phyloP scores from a whole-genome alignment of 1,140 invertebrate species.

The Carcinoscorpius rotundicauda region DNA sequence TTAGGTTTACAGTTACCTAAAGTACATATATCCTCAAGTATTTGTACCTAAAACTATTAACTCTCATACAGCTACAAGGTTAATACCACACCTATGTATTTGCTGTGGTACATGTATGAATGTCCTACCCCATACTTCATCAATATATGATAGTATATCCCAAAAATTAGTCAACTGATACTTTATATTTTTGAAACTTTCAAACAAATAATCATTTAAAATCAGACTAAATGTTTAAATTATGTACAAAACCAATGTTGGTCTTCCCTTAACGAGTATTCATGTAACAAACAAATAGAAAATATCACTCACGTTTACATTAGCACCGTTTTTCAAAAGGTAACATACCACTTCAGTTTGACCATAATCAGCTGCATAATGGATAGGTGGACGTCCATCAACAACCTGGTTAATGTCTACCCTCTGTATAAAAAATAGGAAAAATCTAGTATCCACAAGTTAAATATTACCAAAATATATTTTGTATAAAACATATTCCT shows the following conservation, averaged over 20 bases:
- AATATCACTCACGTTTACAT: constrained; percentile 70
- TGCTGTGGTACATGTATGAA: too few species aligned
- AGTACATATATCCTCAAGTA: too few species aligned
- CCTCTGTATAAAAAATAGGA: constrained; percentile 42
- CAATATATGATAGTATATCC: too few species aligned
- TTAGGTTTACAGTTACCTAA: too few species aligned
- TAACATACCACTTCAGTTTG: constrained; percentile 81
- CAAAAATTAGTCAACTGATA: too few species aligned
- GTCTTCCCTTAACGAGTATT: constrained; percentile 6
- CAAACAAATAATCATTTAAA: too few species aligned
- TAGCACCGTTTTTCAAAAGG: constrained; percentile 72
- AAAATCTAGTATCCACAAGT: not conserved
- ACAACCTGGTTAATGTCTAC: constrained; percentile 73
- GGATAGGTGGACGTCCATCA: constrained; percentile 68
- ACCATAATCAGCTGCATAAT: constrained; percentile 92
- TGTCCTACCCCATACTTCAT: too few species aligned
- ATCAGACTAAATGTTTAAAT: not conserved
- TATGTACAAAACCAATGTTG: not conserved
- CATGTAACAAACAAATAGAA: constrained; percentile 7
- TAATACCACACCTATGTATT: too few species aligned
- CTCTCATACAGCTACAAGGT: too few species aligned
- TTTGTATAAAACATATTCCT: too few species aligned
- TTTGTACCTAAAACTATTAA: too few species aligned
- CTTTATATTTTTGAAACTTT: too few species aligned
- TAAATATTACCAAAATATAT: not conserved